These are phyloP conservation scores for Lampropteryx suffumata DNA, from an alignment of 2,888 invertebrate species.

Conservation along the genomic window DNA sequence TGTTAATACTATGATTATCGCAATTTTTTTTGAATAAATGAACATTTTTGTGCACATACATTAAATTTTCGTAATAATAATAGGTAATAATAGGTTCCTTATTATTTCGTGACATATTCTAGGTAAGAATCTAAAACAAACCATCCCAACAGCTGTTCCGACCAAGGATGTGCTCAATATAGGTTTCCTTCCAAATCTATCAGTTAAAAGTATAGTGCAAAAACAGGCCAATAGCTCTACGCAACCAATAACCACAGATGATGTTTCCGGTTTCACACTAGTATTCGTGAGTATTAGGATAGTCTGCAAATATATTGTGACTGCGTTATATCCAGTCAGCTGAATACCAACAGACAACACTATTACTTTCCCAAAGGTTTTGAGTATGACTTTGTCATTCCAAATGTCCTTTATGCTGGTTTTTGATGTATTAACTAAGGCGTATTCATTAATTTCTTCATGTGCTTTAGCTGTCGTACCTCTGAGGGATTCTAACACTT, in stretches of 20 bases:
- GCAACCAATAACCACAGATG: constrained; percentile 26
- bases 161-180: constrained; percentile 18
- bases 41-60: too few relatives aligned
- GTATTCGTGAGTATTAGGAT: constrained; percentile 23
- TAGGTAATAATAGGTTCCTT: too few relatives aligned
- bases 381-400: constrained; percentile 19
- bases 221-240: constrained; percentile 21
- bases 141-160: constrained; percentile 27
- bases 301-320: constrained; percentile 26
- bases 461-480: constrained; percentile 13
- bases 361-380: constrained; percentile 22
- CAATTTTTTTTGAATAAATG: too few relatives aligned
- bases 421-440: neutral
- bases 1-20: too few relatives aligned
- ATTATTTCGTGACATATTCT: too few relatives aligned
- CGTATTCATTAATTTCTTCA: constrained; percentile 26
- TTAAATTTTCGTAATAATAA: too few relatives aligned
- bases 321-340: constrained; percentile 22
- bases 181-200: constrained; percentile 29
- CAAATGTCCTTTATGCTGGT: constrained; percentile 5
- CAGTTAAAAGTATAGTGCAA: constrained; percentile 22
- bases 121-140: too few relatives aligned
- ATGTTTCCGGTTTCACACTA: constrained; percentile 21
- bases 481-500: constrained; percentile 20
- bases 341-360: constrained; percentile 8